phyloP scores from a whole-genome alignment of 2,888 invertebrate genomes.

The Dichetophora obliterata region DNA sequence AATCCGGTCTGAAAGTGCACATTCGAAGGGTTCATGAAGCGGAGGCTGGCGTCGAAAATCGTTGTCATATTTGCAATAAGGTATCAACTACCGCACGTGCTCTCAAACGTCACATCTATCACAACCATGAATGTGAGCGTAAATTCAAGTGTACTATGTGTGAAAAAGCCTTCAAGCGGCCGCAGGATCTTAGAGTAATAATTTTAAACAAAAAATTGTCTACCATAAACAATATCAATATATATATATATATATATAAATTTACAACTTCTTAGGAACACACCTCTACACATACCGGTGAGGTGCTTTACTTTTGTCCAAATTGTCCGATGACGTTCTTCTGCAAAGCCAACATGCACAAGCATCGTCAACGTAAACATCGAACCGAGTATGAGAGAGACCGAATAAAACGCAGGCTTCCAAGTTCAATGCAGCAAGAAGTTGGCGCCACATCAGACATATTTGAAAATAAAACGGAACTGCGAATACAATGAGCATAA shows the following conservation, averaged over 20 bases:
- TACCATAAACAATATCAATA: no score
- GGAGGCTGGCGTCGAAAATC: conserved; percentile 59
- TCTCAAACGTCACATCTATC: conserved; percentile 64
- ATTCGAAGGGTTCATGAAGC: conserved; percentile 64
- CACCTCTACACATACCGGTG: conserved; percentile 67
- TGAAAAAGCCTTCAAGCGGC: conserved; percentile 67
- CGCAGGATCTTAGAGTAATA: conserved; percentile 63
- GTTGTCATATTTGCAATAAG: conserved; percentile 65
- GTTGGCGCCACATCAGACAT: conserved; percentile 53
- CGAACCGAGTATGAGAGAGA: conserved; percentile 65
- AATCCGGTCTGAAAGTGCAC: conserved; percentile 64
- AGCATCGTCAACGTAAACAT: conserved; percentile 66
- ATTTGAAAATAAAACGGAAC: conserved; percentile 43
- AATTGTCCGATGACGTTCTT: conserved; percentile 69
- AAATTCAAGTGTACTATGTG: conserved; percentile 67
- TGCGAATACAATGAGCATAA: no score
- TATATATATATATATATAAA: no score
- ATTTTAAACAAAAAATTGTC: background rate
- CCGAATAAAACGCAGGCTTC: conserved; percentile 61
- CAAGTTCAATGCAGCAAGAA: conserved; percentile 64
- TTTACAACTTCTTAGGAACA: conserved; percentile 61
- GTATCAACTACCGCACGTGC: conserved; percentile 63
- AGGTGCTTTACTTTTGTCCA: conserved; percentile 66
- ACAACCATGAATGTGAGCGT: conserved; percentile 64
- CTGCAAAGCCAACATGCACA: conserved; percentile 68